Conservation (phyloP, 2,888 invertebrate genomes). For the Andrena chrysosceles region DNA sequence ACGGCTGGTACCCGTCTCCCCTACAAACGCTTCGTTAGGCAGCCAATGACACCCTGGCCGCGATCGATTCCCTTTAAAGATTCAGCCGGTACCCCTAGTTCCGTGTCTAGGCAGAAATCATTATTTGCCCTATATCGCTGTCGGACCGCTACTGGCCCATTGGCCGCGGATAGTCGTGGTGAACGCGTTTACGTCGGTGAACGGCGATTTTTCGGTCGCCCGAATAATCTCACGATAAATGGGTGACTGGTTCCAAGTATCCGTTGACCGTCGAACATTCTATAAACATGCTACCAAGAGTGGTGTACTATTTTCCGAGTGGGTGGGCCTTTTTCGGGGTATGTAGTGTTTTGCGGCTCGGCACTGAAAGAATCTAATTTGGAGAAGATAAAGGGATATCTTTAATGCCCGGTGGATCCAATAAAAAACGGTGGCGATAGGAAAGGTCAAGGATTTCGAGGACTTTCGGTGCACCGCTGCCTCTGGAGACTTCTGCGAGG, state of each 20-base stretch:
- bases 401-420: constrained; percentile 1
- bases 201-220: background rate
- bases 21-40: background rate
- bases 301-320: background rate
- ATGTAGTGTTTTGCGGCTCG: background rate
- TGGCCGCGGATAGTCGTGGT: constrained; percentile 9
- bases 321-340: background rate
- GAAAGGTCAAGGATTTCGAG: constrained; percentile 67
- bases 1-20: background rate
- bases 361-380: constrained; percentile 25
- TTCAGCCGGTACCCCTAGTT: constrained; percentile 39
- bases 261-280: background rate
- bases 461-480: constrained; percentile 32
- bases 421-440: background rate
- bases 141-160: background rate
- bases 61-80: constrained; percentile 50
- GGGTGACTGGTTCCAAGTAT: background rate
- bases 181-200: background rate
- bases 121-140: constrained; percentile 50
- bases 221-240: background rate
- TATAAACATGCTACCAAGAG: background rate
- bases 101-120: constrained; percentile 44
- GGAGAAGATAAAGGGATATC: background rate
- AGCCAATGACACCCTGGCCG: constrained; percentile 22
- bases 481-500: constrained; percentile 12